Percentiles rank a stretch among this genome's conserved stretches.
phyloP scores from a whole-genome alignment of 2,888 invertebrate genomes.

The Malachius bipustulatus region DNA sequence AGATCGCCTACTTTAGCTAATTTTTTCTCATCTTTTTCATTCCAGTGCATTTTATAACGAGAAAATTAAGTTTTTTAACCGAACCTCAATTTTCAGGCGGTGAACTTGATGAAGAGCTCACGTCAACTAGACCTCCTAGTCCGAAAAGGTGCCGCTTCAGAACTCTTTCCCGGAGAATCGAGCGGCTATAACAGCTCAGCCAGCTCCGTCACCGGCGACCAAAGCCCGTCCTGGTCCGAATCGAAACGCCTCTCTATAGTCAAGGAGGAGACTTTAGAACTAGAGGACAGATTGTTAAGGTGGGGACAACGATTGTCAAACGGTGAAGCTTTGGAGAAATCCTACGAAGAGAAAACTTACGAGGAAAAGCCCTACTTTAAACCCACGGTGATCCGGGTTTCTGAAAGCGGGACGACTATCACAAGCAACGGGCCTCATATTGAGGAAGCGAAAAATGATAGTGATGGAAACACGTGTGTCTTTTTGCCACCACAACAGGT shows the following conservation, averaged over 20 bases:
- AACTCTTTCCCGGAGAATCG: slow-evolving; percentile 69
- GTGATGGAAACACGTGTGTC: slow-evolving; percentile 35
- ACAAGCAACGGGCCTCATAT: slow-evolving; percentile 57
- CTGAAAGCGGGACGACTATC: slow-evolving; percentile 57
- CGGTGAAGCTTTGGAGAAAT: too few relatives aligned
- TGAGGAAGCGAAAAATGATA: slow-evolving; percentile 31
- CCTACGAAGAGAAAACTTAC: too few relatives aligned
- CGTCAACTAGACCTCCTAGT: slow-evolving; percentile 65
- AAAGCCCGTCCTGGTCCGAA: slow-evolving; percentile 56
- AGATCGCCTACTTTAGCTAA: neutral
- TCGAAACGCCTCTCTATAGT: slow-evolving; percentile 59
- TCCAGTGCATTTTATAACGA: neutral
- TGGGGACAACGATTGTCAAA: slow-evolving; percentile 19
- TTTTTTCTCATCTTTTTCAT: neutral
- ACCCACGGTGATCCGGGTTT: slow-evolving; percentile 60
- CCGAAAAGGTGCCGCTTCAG: slow-evolving; percentile 65
- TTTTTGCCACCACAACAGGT: slow-evolving; percentile 25
- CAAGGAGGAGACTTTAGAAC: slow-evolving; percentile 55
- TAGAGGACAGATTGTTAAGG: slow-evolving; percentile 41
- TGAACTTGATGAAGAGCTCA: slow-evolving; percentile 66
- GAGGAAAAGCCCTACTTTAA: slow-evolving; percentile 46
- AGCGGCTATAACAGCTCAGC: slow-evolving; percentile 77
- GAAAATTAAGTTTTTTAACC: too few relatives aligned
- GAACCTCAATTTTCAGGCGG: slow-evolving; percentile 60
- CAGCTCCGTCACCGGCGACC: slow-evolving; percentile 67